These are phyloP conservation scores for Psylliodes chrysocephalus DNA, from an alignment of 2,888 invertebrate genomes.

Conservation along the genomic window DNA sequence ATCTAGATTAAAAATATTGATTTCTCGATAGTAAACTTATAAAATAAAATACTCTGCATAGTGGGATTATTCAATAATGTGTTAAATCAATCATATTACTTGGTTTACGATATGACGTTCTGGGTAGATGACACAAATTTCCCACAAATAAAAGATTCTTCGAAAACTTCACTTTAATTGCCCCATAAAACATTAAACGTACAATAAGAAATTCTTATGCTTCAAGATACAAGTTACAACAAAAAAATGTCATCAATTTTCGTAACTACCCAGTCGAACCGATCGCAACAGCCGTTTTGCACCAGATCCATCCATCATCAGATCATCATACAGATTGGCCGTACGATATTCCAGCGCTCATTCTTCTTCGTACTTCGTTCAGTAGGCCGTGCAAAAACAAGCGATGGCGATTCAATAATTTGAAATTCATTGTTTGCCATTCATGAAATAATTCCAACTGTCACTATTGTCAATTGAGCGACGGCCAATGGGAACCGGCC, in stretches of 20 bases:
- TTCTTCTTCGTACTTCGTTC: conserved; percentile 21
- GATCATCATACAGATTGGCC: background rate
- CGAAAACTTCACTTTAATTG: conserved; percentile 20
- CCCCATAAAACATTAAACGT: conserved; percentile 13
- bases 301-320: conserved; percentile 39
- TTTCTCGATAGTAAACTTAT: too few species aligned
- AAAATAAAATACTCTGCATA: too few species aligned
- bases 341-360: conserved; percentile 26
- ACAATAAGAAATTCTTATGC: conserved; percentile 4
- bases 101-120: too few species aligned
- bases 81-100: too few species aligned
- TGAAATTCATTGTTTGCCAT: conserved; percentile 55
- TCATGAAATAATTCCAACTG: conserved; percentile 51
- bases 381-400: conserved; percentile 41
- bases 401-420: conserved; percentile 54
- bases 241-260: conserved; percentile 12
- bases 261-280: conserved; percentile 13
- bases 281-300: conserved; percentile 35
- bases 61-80: too few species aligned
- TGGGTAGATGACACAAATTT: background rate
- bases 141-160: conserved; percentile 23
- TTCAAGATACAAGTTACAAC: conserved; percentile 3
- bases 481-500: conserved; percentile 54
- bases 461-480: conserved; percentile 54
- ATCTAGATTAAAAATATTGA: too few species aligned